Evolutionary conservation across 1,140 invertebrate species (phyloP), one percentile per base, ranked within the genome.

Genomic region (Leucophenga varia): DNA sequence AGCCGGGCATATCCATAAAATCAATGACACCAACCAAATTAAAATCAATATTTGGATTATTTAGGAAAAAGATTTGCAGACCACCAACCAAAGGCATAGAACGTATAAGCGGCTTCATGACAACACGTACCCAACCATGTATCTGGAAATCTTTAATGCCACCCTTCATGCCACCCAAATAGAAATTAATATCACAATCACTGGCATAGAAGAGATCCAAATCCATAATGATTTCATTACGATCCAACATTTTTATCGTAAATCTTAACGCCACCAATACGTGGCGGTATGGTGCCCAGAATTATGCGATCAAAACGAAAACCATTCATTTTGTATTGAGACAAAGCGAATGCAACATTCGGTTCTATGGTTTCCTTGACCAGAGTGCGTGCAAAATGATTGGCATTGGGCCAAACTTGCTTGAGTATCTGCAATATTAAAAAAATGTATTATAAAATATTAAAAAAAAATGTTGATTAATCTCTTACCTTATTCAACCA

Each of bases 401-500:
- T 95, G 36, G 97, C 89, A 75, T 91, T 93, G n/a, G 95, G 95
- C 95, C 95, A 98, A 36, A 97, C 81, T 82, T 97, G 92, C 38
- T 87, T 84, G 2, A 95, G 76, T 46, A 95, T 91, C 91, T 95
- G 71, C 32, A 74, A 58, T 52, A 10, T 39, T 18, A 25, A 35
- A 3, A 18, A 34, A 6, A 22, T 16, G 5, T 34, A 6, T n/a
- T 20, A 12, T 8, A 40, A 18, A 12, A 13, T 19, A 19, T 28
- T 7, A 13, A 2, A 1, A 5, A 2, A 9, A 7, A 9, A 12
- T 8, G n/a, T n/a, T n/a, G n/a, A n/a, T n/a, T n/a, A n/a, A n/a
- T n/a, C n/a, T n/a, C 21, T 43, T 81, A 94, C 91, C 78, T 87
- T 87, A 76, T 97, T 97, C 16, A 96, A 57, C 93, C 93, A 97